Percentiles rank a stretch among this genome's conserved stretches.
Conservation (phyloP, 2,113 vertebrate genomes). For the Bos indicus region DNA sequence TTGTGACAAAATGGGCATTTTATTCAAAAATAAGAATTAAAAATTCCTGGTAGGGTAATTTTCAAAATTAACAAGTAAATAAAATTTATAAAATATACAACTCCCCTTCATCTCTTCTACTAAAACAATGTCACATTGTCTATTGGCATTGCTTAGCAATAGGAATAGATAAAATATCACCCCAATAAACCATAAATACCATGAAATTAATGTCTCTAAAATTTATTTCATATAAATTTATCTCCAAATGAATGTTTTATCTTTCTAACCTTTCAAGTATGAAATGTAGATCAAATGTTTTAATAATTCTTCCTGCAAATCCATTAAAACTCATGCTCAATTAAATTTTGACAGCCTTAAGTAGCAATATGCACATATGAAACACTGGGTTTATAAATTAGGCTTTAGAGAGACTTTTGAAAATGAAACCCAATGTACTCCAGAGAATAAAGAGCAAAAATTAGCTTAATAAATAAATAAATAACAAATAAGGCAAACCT, state of each 20-base stretch:
- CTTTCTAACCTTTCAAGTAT: slow-evolving; percentile 3
- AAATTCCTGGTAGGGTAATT: neutral
- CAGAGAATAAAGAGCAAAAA: neutral
- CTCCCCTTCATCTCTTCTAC: neutral
- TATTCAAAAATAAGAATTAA: slow-evolving; percentile 24
- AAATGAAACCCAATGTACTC: neutral
- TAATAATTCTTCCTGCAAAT: neutral
- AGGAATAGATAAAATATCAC: neutral
- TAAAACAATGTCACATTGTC: neutral
- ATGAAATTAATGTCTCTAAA: slow-evolving; percentile 16
- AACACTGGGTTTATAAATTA: neutral
- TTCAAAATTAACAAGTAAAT: neutral
- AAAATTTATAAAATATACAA: neutral
- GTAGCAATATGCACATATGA: neutral
- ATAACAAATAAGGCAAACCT: neutral
- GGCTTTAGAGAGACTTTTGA: neutral
- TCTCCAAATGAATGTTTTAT: slow-evolving; percentile 23
- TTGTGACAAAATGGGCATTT: neutral
- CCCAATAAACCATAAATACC: neutral
- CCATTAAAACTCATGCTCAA: neutral
- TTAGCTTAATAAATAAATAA: neutral
- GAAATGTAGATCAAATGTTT: neutral
- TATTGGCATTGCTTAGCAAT: neutral
- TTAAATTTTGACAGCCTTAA: neutral
- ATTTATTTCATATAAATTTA: neutral